Evolutionary conservation across 2,113 vertebrate genomes (phyloP), one percentile per base, ranked within the genome.

Genomic region (Ceratotherium simum): DNA sequence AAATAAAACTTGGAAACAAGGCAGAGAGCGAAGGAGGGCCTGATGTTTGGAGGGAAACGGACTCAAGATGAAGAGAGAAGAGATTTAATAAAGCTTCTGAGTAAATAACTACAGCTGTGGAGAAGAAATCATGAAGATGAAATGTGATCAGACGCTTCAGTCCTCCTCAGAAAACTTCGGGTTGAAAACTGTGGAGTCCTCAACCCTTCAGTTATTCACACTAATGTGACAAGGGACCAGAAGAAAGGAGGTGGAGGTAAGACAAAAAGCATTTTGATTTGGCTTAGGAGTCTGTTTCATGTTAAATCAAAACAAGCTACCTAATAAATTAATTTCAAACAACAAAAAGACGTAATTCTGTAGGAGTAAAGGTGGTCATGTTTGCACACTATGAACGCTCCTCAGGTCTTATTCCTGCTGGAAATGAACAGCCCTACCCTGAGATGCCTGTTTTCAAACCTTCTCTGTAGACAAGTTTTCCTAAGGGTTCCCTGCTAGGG

Each of bases 321-420:
- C 58, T 51, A 70, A 36, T 78, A 69, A 42, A 82, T 56, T 76
- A 69, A 96, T 73, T 73, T 82, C 78, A 33, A 90, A 93, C n/a
- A 65, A 78, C 27, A 39, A 48, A 33, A 93, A 86, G 20, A 36
- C 9, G 6, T 18, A n/a, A 80, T 23, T 78, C 14, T 78, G 58
- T 0, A 62, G 60, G 14, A 75, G 56, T 73, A 84, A 42, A 82
- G 42, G 70, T 9, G 58, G 70, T 72, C 56, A 6, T 6, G 5
- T 51, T 80, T 65, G n/a, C 23, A 64, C 36, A 7, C 16, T 12
- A 18, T 18, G 33, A 69, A 31, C 10, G 42, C 27, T 13, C 21
- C 16, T 31, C 14, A 12, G 54, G 12, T 31, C 48, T n/a, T n/a
- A 51, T 33, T 33, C 27, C 76, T 65, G 9, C 39, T 56, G n/a